Percentiles rank a stretch among this genome's conserved stretches.
Conservation (phyloP, 2,113 vertebrate genomes). For the Microcebus tavaratra region DNA sequence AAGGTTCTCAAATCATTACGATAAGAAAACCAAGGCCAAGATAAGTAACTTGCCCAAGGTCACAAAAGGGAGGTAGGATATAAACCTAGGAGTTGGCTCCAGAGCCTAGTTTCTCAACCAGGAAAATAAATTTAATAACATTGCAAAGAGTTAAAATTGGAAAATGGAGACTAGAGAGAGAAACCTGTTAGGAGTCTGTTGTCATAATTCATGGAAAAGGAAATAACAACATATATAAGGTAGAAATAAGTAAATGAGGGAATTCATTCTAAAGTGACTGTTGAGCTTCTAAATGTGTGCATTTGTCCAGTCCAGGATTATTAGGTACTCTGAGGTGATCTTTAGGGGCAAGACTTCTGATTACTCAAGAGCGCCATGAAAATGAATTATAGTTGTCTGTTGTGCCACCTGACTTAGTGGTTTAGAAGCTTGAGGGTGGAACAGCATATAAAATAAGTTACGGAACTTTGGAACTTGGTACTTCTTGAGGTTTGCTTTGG, state of each 20-base stretch:
- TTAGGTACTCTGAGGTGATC: background rate
- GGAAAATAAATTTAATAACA: conserved; percentile 14
- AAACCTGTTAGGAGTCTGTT: background rate
- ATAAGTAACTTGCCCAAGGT: background rate
- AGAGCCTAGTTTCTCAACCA: background rate
- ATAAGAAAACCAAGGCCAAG: background rate
- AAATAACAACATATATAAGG: background rate
- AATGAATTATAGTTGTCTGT: background rate
- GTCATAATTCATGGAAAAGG: conserved; percentile 22
- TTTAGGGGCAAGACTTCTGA: background rate
- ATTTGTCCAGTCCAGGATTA: background rate
- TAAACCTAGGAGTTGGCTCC: background rate
- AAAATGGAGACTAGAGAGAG: background rate
- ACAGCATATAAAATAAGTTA: background rate
- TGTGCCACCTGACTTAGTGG: background rate
- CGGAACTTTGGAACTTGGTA: background rate
- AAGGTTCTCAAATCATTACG: background rate
- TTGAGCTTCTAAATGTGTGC: background rate
- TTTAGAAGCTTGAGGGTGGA: conserved; percentile 31
- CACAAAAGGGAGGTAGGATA: background rate
- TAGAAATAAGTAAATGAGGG: background rate
- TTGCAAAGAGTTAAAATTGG: conserved; percentile 5
- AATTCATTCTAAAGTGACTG: conserved; percentile 4
- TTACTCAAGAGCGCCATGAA: background rate
- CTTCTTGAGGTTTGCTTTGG: conserved; percentile 5